Percentiles rank a stretch among this genome's conserved stretches.
phyloP scores from a whole-genome alignment of 2,888 invertebrate genomes.

The Nemapogon koenigi region DNA sequence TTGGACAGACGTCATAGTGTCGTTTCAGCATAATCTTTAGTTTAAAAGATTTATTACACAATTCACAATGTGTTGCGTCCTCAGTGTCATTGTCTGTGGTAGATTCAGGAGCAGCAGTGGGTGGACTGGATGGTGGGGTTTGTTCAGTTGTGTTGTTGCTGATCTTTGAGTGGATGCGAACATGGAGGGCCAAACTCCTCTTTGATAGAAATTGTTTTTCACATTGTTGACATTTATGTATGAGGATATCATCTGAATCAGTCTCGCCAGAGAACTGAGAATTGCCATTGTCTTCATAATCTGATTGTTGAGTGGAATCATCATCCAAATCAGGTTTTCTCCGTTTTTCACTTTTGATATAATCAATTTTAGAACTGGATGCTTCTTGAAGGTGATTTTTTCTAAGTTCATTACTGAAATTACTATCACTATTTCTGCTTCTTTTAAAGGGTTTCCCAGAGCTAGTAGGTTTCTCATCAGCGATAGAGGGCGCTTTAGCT shows the following conservation, averaged over 20 bases:
- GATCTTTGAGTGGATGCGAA: slow-evolving; percentile 24
- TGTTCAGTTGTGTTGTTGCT: slow-evolving; percentile 19
- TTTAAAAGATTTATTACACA: slow-evolving; percentile 48
- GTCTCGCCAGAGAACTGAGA: slow-evolving; percentile 39
- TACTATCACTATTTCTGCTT: slow-evolving; percentile 38
- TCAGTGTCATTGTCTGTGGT: slow-evolving; percentile 24
- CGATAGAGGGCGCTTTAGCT: slow-evolving; percentile 30
- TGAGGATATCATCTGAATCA: slow-evolving; percentile 43
- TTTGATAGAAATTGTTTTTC: slow-evolving; percentile 28
- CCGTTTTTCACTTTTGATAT: slow-evolving; percentile 36
- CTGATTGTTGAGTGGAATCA: slow-evolving; percentile 32
- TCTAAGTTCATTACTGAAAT: slow-evolving; percentile 33
- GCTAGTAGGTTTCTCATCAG: slow-evolving; percentile 30
- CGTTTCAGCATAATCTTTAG: slow-evolving; percentile 56
- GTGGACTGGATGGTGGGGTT: slow-evolving; percentile 22
- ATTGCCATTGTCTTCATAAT: slow-evolving; percentile 37
- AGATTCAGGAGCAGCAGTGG: slow-evolving; percentile 21
- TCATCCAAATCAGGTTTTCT: slow-evolving; percentile 25
- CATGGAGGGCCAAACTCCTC: slow-evolving; percentile 28
- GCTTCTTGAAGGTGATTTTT: slow-evolving; percentile 32
- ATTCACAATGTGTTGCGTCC: slow-evolving; percentile 38
- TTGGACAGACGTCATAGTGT: slow-evolving; percentile 34
- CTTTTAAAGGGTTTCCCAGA: slow-evolving; percentile 37
- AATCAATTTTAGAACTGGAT: slow-evolving; percentile 36
- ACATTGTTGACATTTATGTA: slow-evolving; percentile 35